Evolutionary conservation across 2,888 invertebrate genomes (phyloP), one percentile per base, ranked within the genome.

Genomic region (Tenthredo amoena): DNA sequence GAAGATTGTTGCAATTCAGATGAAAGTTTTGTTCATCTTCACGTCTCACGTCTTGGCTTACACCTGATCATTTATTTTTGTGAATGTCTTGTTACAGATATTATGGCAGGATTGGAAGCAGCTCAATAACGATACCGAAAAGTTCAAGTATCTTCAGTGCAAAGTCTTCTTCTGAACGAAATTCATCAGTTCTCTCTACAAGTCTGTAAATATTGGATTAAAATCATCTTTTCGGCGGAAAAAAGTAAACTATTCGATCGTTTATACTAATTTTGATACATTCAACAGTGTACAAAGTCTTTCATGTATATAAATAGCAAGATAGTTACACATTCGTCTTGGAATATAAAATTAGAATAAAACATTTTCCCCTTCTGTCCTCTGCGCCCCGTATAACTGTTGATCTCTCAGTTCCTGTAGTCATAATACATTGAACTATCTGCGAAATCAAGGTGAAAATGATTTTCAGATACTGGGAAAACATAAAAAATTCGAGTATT

Each of bases 91-190:
- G 1, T 55, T 77, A 18, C 21, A 81, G 81, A 81, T 81, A 81
- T 62, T 58, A n/a, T 58, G 58, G 81, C 37, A 34, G 40, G 58
- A 81, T 40, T 81, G 81, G 81, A 10, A 10, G 21, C 62, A 21
- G 21, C 81, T 81, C 21, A 31, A 40, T 12, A 81, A 37, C 58
- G 81, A 81, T 40, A 10, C 15, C 15, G 21, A 58, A 9, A 81
- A 81, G 40, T 62, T 62, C 40, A 21, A 62, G 5, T 81, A 81
- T 21, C 81, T 81, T 21, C 58, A 40, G 37, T n/a, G 15, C 40
- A 81, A 40, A n/a, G 81, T 81, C 6, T 81, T 81, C 40, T 31
- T 1, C n/a, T 77, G n/a, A 55, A 55, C n/a, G 55, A 55, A 7
- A 55, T 55, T 55, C n/a, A 55, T 55, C n/a, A 55, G 55, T 55